These are phyloP conservation scores for Drosophila sturtevanti DNA, from an alignment of 1,140 invertebrate species.

Conservation along the genomic window DNA sequence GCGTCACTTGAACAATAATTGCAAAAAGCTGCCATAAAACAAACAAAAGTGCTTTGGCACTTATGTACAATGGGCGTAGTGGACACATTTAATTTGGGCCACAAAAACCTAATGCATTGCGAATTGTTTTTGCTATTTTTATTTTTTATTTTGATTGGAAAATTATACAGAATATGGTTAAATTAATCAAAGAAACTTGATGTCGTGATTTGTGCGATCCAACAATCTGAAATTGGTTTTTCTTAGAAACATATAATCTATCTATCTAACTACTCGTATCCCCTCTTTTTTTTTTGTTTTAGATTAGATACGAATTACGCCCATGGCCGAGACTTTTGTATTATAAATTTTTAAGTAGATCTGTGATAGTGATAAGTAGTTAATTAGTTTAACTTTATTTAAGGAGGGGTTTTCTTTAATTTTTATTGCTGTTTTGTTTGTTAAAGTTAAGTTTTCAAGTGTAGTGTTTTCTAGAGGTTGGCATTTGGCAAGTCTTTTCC, in stretches of 20 bases:
- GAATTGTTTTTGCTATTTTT: no score
- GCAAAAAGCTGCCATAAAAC: conserved; percentile 25
- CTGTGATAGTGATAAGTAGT: conserved; percentile 8
- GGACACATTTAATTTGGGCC: not conserved
- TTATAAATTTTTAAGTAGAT: conserved; percentile 10
- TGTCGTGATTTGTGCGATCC: not conserved
- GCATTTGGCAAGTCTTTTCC: conserved; percentile 3
- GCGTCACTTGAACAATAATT: conserved; percentile 36
- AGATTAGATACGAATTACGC: not conserved
- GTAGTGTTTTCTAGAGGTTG: not conserved
- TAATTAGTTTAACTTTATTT: not conserved
- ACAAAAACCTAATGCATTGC: no score
- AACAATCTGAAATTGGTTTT: not conserved
- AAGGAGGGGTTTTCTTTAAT: not conserved
- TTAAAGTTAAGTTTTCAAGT: not conserved
- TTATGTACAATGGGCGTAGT: not conserved
- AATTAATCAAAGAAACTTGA: no score
- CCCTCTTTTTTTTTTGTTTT: not conserved
- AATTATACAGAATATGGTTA: no score
- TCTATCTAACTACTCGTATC: not conserved
- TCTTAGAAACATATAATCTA: not conserved
- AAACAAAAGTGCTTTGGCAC: not conserved
- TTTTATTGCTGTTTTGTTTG: not conserved
- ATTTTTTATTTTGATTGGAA: no score
- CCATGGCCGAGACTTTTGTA: not conserved